phyloP scores from a whole-genome alignment of 2,113 vertebrate genomes.

The Laterallus jamaicensis region DNA sequence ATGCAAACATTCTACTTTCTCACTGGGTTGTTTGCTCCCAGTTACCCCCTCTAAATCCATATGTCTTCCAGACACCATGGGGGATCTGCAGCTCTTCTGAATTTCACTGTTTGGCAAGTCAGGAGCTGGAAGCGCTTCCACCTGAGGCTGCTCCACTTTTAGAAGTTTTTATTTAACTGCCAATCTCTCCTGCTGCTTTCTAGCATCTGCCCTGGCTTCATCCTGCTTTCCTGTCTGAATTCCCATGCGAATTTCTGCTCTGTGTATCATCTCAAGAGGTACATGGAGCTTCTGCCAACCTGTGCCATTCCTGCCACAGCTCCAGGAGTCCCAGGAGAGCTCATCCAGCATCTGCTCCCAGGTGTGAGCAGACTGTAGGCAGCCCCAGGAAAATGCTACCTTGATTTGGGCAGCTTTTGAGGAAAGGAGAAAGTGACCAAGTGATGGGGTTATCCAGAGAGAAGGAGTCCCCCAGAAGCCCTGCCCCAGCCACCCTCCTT shows the following conservation, averaged over 20 bases:
- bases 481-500: background rate
- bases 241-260: too few species aligned
- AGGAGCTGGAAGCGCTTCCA: background rate
- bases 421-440: background rate
- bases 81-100: background rate
- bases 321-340: too few species aligned
- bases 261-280: too few species aligned
- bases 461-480: background rate
- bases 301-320: accelerated
- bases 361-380: background rate
- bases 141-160: background rate
- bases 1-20: background rate
- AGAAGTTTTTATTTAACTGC: background rate
- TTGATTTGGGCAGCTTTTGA: background rate
- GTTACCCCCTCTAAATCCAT: background rate
- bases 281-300: accelerated
- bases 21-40: background rate
- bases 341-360: accelerated
- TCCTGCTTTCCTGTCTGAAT: too few species aligned
- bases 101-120: background rate
- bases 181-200: accelerated
- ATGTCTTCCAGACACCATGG: accelerated
- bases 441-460: too few species aligned
- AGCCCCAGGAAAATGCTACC: background rate
- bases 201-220: background rate